Conservation (phyloP, 2,888 invertebrate genomes). For the Dasypolia templi region DNA sequence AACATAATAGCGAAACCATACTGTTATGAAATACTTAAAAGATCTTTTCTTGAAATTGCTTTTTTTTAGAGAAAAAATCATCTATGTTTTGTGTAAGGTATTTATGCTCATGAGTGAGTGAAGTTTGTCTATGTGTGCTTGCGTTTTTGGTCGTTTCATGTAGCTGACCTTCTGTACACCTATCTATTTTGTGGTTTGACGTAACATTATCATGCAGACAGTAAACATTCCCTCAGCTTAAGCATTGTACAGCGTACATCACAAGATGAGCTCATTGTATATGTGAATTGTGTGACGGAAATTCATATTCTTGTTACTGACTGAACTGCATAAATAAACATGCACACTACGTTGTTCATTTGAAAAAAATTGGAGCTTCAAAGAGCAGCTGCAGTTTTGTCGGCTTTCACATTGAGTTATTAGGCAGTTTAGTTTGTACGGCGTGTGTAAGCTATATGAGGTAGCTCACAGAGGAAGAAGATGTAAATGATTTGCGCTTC, state of each 20-base stretch:
- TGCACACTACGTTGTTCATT: slow-evolving; percentile 24
- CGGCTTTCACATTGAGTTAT: slow-evolving; percentile 11
- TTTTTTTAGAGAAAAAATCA: neutral
- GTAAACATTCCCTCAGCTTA: slow-evolving; percentile 46
- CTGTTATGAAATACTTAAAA: neutral
- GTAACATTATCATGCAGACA: slow-evolving; percentile 59
- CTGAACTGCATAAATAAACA: slow-evolving; percentile 32
- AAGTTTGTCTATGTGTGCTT: neutral
- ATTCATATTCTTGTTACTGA: slow-evolving; percentile 51
- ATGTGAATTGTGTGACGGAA: slow-evolving; percentile 55
- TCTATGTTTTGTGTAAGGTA: neutral
- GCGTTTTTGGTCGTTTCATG: too few relatives aligned
- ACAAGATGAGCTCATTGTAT: slow-evolving; percentile 56
- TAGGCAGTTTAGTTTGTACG: neutral
- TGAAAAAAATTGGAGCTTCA: slow-evolving; percentile 6
- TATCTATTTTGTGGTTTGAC: slow-evolving; percentile 5
- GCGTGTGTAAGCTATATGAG: neutral
- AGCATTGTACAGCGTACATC: slow-evolving; percentile 51
- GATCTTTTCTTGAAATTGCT: neutral
- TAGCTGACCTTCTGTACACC: slow-evolving; percentile 6
- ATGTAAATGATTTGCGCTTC: neutral
- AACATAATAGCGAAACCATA: neutral
- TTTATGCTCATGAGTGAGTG: neutral
- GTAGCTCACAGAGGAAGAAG: neutral
- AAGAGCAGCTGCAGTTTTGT: neutral